Evolutionary conservation across 2,113 vertebrate genomes (phyloP), one percentile per base, ranked within the genome.

Genomic region (Thamnaconus septentrionalis): DNA sequence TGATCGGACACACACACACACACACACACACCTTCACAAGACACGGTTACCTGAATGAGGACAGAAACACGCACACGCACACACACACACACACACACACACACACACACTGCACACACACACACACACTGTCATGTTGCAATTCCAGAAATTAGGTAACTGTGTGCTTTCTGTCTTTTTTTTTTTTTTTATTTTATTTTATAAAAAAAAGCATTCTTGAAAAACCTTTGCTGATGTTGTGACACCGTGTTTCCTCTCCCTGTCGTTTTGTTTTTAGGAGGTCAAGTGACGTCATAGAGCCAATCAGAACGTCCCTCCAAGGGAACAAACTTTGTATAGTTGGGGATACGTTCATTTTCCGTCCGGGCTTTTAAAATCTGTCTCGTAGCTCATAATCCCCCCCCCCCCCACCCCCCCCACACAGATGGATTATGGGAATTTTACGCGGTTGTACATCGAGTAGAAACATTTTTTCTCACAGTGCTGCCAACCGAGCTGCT

Each of bases 201-300:
- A n/a, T n/a, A n/a, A 31, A 31, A 31, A 31, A 31, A 3, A 10
- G 57, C 1, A 41, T 60, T 12, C 18, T 50, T 51, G 5, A 7
- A 5, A 40, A n/a, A 0, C 6, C 47, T 59, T 70, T 79, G 75
- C 75, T 73, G 66, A 78, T 3, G 0, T 46, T 12, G 55, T 56
- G 4, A 46, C 4, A 69, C 53, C 46, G 4, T 48, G 61, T 67
- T 78, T 81, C 54, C 49, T 49, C 78, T 80, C 65, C 56, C 3
- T n/a, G 12, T 50, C 18, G 61, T 69, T 49, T 39, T 59, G 1
- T 55, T 61, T 64, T 74, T 44, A 3, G 11, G 41, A 10, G 41
- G 8, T 11, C 64, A 12, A 4, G 3, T 64, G 57, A 59, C 6
- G 45, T 54, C 1, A 31, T 31, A 31, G 18, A 31, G 18, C 18